These are phyloP conservation scores for Malurus elegans DNA, from an alignment of 2,113 vertebrate species.

Conservation along the genomic window DNA sequence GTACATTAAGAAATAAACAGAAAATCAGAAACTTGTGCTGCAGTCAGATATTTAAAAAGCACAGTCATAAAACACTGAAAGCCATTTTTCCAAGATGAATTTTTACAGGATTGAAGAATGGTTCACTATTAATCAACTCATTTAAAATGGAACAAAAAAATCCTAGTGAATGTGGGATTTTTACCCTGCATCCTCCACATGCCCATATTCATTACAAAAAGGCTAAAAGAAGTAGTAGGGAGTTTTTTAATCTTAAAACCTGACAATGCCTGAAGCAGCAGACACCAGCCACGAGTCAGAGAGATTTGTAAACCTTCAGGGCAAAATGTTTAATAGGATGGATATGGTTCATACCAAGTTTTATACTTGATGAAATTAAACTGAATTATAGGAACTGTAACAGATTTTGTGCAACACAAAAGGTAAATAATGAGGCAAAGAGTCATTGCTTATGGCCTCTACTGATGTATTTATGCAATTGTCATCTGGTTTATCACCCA, in stretches of 20 bases:
- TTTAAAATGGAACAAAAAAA: background rate
- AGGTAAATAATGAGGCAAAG: slow-evolving; percentile 29
- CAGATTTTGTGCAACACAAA: background rate
- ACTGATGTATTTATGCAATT: background rate
- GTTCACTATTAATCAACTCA: background rate
- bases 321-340: background rate
- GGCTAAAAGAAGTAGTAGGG: background rate
- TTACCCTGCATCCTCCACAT: background rate
- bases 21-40: background rate
- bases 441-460: background rate
- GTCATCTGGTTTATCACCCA: background rate
- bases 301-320: background rate
- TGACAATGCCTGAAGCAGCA: background rate
- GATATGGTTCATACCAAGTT: background rate
- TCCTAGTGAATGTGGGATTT: background rate
- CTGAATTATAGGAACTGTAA: background rate
- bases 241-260: background rate
- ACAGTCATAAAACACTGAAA: background rate
- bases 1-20: background rate
- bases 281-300: background rate
- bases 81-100: background rate
- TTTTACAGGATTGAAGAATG: background rate
- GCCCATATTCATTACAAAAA: background rate
- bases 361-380: slow-evolving; percentile 5
- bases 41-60: background rate